Conservation (phyloP, 2,113 vertebrate species). For the Saguinus imperator region DNA sequence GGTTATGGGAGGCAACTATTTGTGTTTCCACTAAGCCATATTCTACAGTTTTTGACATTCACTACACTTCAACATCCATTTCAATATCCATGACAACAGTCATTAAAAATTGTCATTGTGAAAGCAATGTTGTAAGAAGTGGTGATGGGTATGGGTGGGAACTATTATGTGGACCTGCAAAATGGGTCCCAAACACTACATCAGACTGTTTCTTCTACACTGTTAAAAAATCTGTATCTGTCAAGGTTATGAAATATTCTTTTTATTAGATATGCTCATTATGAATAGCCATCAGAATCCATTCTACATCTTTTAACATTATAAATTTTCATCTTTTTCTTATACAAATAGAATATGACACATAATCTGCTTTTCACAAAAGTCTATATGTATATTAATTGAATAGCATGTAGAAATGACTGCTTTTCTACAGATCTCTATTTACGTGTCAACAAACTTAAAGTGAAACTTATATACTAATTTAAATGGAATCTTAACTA, state of each 20-base stretch:
- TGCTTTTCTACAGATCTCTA: constrained; percentile 3
- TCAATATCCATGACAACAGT: not conserved
- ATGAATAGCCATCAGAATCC: constrained; percentile 7
- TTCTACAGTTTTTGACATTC: not conserved
- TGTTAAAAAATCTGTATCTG: not conserved
- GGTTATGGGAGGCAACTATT: not conserved
- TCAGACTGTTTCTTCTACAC: not conserved
- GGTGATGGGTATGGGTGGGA: not conserved
- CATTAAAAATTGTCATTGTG: not conserved
- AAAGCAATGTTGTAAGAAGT: not conserved
- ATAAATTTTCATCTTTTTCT: constrained; percentile 6
- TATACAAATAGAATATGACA: not conserved
- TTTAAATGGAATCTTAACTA: not conserved
- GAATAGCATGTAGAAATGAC: constrained; percentile 14
- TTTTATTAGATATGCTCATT: not conserved
- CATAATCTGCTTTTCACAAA: constrained; percentile 29
- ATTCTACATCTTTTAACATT: not conserved
- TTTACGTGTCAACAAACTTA: constrained; percentile 22
- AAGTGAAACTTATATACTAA: not conserved
- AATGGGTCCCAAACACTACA: not conserved
- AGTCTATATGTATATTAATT: not conserved
- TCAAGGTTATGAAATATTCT: not conserved
- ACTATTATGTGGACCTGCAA: not conserved
- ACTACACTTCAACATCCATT: not conserved
- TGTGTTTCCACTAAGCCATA: not conserved